Evolutionary conservation across 2,888 invertebrate genomes (phyloP).

Genomic region (Meganola albula): DNA sequence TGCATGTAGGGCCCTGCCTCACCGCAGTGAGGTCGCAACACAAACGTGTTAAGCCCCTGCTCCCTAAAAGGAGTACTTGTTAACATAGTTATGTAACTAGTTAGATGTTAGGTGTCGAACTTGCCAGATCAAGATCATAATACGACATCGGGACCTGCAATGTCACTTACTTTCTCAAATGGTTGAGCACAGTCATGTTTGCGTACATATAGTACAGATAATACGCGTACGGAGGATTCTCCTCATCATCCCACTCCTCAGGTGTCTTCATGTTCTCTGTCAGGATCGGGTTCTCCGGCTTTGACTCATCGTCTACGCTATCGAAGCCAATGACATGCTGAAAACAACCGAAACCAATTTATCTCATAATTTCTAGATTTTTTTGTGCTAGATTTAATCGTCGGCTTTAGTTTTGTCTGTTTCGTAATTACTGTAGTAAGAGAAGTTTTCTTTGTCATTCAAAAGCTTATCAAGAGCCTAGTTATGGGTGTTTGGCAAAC

Average conservation of each 20-base stretch:
- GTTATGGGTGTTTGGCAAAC: too few species aligned
- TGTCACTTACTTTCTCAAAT: conserved; percentile 91
- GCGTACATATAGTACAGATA: conserved; percentile 99
- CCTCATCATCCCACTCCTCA: conserved; percentile 89
- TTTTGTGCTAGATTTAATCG: neutral
- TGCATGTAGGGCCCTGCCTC: conserved; percentile 99
- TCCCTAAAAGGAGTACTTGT: too few species aligned
- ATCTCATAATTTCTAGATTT: too few species aligned
- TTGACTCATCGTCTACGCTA: conserved; percentile 99
- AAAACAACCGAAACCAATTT: neutral
- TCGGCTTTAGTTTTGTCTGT: too few species aligned
- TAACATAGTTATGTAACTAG: too few species aligned
- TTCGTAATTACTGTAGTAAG: too few species aligned
- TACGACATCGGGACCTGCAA: too few species aligned
- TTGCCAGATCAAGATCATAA: too few species aligned
- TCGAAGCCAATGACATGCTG: conserved; percentile 96
- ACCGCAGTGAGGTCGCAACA: conserved; percentile 97
- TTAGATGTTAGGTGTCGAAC: too few species aligned
- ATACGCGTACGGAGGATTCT: conserved; percentile 99
- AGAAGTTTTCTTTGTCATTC: too few species aligned
- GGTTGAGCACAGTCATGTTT: conserved; percentile 96
- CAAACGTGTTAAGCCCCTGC: conserved; percentile 94
- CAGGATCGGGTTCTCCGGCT: conserved; percentile 96
- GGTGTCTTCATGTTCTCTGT: conserved; percentile 90
- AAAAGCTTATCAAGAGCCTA: too few species aligned